phyloP scores from a whole-genome alignment of 2,888 invertebrate genomes.

The Thecophora atra region DNA sequence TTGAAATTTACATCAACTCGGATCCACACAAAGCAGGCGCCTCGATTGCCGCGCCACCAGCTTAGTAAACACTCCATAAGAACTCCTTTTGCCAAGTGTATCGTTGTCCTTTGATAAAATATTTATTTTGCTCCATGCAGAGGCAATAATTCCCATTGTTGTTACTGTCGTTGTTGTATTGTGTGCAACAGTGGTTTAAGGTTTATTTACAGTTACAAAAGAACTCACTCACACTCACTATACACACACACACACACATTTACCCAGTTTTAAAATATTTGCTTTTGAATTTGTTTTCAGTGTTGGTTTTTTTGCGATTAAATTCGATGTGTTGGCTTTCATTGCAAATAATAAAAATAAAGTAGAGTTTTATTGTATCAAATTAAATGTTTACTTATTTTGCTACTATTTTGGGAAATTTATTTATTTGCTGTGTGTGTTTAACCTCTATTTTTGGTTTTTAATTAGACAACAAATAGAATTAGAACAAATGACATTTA shows the following conservation, averaged over 20 bases:
- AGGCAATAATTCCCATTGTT: neutral
- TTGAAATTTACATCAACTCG: too few species aligned
- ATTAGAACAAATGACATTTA: too few species aligned
- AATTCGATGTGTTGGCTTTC: neutral
- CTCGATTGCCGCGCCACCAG: neutral
- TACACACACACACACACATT: slow-evolving; percentile 4
- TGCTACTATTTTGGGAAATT: neutral
- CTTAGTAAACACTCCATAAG: neutral
- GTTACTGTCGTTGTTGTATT: neutral
- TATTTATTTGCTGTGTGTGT: neutral
- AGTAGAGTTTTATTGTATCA: neutral
- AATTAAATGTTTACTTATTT: neutral
- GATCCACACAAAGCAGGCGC: neutral
- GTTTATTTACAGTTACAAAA: slow-evolving; percentile 30
- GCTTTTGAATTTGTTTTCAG: neutral
- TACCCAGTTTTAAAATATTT: slow-evolving; percentile 5
- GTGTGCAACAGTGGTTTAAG: slow-evolving; percentile 20
- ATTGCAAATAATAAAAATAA: neutral
- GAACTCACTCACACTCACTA: neutral
- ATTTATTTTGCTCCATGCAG: neutral
- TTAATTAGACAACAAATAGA: too few species aligned
- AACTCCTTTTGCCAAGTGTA: neutral
- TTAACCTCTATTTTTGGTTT: too few species aligned
- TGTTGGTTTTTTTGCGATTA: slow-evolving; percentile 7
- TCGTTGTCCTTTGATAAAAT: neutral